Evolutionary conservation across 2,888 invertebrate species (phyloP).

Genomic region (Andrena praecox): DNA sequence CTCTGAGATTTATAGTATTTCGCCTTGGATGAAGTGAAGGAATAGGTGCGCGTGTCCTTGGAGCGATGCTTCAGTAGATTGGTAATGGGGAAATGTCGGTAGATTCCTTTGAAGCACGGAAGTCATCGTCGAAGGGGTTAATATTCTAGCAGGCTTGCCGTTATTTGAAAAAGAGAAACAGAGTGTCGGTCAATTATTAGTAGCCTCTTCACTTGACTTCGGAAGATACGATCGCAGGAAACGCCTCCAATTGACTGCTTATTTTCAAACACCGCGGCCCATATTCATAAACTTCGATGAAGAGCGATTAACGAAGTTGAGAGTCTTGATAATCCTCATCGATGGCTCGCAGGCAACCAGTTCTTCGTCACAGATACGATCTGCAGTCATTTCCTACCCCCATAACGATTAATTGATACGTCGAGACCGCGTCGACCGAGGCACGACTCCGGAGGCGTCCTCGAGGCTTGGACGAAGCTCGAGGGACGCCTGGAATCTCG

Average conservation of each 20-base stretch:
- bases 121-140: not conserved
- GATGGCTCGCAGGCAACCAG: slow-evolving; percentile 17
- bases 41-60: too few relatives aligned
- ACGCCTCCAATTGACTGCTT: slow-evolving; percentile 35
- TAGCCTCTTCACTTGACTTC: slow-evolving; percentile 3
- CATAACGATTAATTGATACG: slow-evolving; percentile 45
- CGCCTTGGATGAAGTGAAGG: too few relatives aligned
- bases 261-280: not conserved
- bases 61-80: not conserved
- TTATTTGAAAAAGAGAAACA: not conserved
- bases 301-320: slow-evolving; percentile 1
- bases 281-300: slow-evolving; percentile 4
- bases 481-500: slow-evolving; percentile 10
- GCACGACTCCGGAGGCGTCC: not conserved
- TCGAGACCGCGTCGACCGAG: not conserved
- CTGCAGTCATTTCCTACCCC: slow-evolving; percentile 6
- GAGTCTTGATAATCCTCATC: slow-evolving; percentile 12
- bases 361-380: slow-evolving; percentile 29
- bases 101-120: not conserved
- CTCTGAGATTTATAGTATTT: too few relatives aligned
- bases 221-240: slow-evolving; percentile 30
- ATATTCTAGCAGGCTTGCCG: not conserved
- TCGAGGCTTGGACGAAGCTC: not conserved
- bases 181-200: not conserved
- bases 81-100: not conserved